Evolutionary conservation across 1,140 invertebrate genomes (phyloP).

Genomic region (Calosoma granatense): DNA sequence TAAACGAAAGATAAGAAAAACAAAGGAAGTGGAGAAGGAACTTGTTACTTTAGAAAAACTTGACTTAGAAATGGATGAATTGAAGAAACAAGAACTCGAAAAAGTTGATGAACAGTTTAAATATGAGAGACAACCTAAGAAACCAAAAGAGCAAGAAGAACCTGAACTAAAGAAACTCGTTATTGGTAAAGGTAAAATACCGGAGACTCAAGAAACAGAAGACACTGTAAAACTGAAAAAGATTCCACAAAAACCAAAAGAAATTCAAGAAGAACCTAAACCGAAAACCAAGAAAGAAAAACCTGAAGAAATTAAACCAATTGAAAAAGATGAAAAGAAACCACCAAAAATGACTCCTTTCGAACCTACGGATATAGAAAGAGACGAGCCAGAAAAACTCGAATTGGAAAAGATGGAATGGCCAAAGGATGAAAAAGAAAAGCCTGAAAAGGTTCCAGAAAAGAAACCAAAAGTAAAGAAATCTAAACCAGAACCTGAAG

Average conservation of each 20-base stretch:
- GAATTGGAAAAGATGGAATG: slow-evolving; percentile 32
- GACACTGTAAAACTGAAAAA: slow-evolving; percentile 33
- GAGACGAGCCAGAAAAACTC: slow-evolving; percentile 30
- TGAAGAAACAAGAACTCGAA: slow-evolving; percentile 34
- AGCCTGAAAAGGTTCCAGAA: slow-evolving; percentile 34
- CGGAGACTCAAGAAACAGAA: slow-evolving; percentile 37
- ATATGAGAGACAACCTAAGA: slow-evolving; percentile 25
- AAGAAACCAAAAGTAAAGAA: slow-evolving; percentile 37
- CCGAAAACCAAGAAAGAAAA: slow-evolving; percentile 26
- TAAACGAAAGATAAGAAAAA: slow-evolving; percentile 50
- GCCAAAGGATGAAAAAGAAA: slow-evolving; percentile 18
- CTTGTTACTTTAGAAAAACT: slow-evolving; percentile 43
- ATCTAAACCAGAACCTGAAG: slow-evolving; percentile 40
- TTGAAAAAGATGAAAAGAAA: slow-evolving; percentile 20
- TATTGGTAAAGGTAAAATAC: slow-evolving; percentile 42
- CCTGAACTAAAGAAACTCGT: slow-evolving; percentile 35
- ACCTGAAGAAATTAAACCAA: slow-evolving; percentile 24
- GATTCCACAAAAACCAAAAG: slow-evolving; percentile 34
- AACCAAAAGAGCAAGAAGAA: slow-evolving; percentile 25
- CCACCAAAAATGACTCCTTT: neutral
- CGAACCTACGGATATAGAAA: slow-evolving; percentile 18
- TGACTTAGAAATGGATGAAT: slow-evolving; percentile 40
- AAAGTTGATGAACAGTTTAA: slow-evolving; percentile 25
- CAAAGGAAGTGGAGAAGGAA: slow-evolving; percentile 54
- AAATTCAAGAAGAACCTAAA: slow-evolving; percentile 24